Conservation (phyloP, 2,797 vertebrate genomes). For the Sitta carolinensis region DNA sequence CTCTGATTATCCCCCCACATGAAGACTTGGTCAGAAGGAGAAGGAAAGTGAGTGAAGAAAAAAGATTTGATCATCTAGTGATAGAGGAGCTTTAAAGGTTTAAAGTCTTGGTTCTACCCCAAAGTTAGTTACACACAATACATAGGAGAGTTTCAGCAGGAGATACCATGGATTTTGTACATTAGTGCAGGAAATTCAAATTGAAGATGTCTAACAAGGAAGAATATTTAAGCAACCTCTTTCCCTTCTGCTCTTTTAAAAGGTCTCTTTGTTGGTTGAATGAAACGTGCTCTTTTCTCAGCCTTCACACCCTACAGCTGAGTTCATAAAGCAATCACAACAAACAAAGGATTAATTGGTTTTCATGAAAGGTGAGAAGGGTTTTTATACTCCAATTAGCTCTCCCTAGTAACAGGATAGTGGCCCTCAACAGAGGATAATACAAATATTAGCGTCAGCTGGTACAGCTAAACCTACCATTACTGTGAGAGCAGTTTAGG, state of each 20-base stretch:
- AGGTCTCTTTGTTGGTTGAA: neutral
- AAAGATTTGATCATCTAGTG: rapidly evolving
- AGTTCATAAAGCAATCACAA: neutral
- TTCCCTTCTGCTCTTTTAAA: neutral
- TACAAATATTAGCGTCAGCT: neutral
- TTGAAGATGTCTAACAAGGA: neutral
- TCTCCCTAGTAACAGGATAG: neutral
- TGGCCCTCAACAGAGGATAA: neutral
- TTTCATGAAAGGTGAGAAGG: neutral
- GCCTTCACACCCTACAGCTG: neutral
- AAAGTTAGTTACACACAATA: neutral
- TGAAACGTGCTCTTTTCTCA: neutral
- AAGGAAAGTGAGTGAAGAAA: neutral
- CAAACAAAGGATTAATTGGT: neutral
- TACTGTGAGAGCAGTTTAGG: neutral
- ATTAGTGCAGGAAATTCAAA: neutral
- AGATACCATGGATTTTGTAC: neutral
- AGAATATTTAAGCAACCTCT: neutral
- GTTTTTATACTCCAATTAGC: neutral
- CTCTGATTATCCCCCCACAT: neutral
- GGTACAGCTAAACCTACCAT: neutral
- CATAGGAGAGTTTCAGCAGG: neutral
- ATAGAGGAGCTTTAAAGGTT: neutral
- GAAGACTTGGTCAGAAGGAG: neutral
- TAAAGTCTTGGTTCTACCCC: neutral